Conservation (phyloP, 2,888 invertebrate genomes). For the Tenthredo distinguenda region DNA sequence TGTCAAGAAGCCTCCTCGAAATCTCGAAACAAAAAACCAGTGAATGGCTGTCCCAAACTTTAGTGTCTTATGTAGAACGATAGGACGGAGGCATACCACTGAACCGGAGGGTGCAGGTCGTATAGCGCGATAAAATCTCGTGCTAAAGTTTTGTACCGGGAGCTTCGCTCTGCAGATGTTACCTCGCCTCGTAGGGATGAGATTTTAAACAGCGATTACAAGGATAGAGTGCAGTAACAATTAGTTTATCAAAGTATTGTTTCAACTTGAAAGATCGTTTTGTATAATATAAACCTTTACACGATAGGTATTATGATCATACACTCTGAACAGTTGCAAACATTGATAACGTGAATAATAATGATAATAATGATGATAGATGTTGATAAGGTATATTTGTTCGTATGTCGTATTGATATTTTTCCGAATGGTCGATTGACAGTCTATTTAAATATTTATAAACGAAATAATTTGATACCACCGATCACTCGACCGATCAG, state of each 20-base stretch:
- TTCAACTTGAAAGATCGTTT: background rate
- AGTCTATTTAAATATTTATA: background rate
- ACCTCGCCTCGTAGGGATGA: background rate
- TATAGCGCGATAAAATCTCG: constrained; percentile 8
- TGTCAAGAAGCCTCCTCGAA: background rate
- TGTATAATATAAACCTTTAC: background rate
- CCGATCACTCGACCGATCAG: constrained; percentile 9
- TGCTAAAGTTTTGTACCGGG: background rate
- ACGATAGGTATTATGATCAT: background rate
- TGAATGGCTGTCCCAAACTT: background rate
- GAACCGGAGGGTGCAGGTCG: background rate
- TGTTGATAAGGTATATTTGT: background rate
- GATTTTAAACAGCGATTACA: constrained; percentile 1
- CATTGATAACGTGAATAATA: too few species aligned
- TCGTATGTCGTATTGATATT: background rate
- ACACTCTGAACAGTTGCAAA: too few species aligned
- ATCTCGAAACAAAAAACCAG: background rate
- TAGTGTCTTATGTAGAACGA: background rate
- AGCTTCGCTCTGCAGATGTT: background rate
- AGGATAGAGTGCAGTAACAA: background rate
- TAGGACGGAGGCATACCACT: background rate
- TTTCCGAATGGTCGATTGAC: background rate
- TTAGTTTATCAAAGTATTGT: background rate
- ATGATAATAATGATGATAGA: too few species aligned
- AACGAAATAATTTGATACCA: constrained; percentile 2